A percentile compares a stretch with the other conserved stretches of the same genome.
phyloP scores from a whole-genome alignment of 1,140 invertebrate species.

The Aphaenogaster rudis region DNA sequence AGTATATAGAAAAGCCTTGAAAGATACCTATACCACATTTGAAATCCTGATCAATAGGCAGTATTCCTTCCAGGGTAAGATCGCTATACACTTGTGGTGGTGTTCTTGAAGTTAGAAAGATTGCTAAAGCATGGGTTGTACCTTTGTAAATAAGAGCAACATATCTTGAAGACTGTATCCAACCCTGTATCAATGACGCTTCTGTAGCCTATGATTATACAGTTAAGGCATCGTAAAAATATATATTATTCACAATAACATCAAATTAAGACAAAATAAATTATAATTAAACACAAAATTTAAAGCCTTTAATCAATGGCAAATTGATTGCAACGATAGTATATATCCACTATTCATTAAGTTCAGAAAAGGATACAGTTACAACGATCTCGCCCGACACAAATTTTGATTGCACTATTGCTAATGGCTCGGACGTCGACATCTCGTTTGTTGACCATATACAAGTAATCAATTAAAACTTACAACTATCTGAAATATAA shows the following conservation, averaged over 20 bases:
- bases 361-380: conserved; percentile 86
- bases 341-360: conserved; percentile 45
- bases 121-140: conserved; percentile 89
- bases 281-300: not conserved
- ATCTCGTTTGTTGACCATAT: conserved; percentile 32
- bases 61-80: conserved; percentile 90
- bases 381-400: conserved; percentile 88
- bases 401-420: conserved; percentile 89
- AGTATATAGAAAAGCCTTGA: conserved; percentile 5
- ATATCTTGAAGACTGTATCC: conserved; percentile 87
- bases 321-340: not conserved
- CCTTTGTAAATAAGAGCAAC: conserved; percentile 90
- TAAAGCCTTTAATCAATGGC: not conserved
- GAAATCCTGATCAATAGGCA: conserved; percentile 92
- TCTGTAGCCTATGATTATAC: conserved; percentile 82
- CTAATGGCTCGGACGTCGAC: conserved; percentile 72
- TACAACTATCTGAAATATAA: not conserved
- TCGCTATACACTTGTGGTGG: conserved; percentile 90
- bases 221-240: conserved; percentile 72
- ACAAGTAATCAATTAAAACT: conserved; percentile 4
- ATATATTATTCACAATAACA: conserved; percentile 15
- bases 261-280: not conserved
- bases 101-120: conserved; percentile 88
- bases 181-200: conserved; percentile 88
- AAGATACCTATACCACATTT: conserved; percentile 91